Base-by-base conservation (phyloP, 2,113 vertebrate genomes). In the Phainopepla nitens region DNA sequence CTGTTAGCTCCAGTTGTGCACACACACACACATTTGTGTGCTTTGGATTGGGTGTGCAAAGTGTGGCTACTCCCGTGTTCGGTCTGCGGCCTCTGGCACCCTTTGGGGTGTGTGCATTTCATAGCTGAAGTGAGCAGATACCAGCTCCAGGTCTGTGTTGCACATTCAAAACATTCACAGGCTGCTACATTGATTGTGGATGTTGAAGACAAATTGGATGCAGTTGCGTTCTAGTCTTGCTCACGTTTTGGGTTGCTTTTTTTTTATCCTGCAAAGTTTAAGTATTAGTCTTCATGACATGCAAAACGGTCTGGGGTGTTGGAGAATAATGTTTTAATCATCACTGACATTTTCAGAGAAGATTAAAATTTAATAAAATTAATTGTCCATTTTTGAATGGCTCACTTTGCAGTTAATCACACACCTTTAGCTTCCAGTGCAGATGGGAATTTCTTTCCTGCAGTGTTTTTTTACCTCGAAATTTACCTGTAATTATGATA, bases 301-400 rank as follows among this genome's bases (percentile, higher is more conserved):
- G 68, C 88, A 93, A 82, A 97, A 96, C 39, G 50, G 89, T 81
- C 94, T 85, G 87, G 95, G 94, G 83, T 97, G 77, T 87, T 95
- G 58, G 94, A 97, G 90, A 98, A 92, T 97, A 95, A 97, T 97
- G 95, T 97, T 97, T 97, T 98, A 97, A 97, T 98, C 96, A 96
- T 94, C 95, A 91, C 75, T 97, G 97, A 96, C 96, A 95, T 97
- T 98, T 97, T 90, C 92, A 96, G 93, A 95, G 96, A 95, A 97
- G 87, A 97, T 97, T 96, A 97, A 97, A 97, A 95, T 96, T 97
- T 98, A 96, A 97, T 96, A 96, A 97, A 97, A 97, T 97, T 97
- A 97, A 97, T 98, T 96, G 97, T 97, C 95, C 91, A 29, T 94
- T 94, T 96, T 97, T 87, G 72, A 97, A 96, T 86, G 93, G 83